Conservation (phyloP, 2,113 vertebrate species). For the Cairina moschata region DNA sequence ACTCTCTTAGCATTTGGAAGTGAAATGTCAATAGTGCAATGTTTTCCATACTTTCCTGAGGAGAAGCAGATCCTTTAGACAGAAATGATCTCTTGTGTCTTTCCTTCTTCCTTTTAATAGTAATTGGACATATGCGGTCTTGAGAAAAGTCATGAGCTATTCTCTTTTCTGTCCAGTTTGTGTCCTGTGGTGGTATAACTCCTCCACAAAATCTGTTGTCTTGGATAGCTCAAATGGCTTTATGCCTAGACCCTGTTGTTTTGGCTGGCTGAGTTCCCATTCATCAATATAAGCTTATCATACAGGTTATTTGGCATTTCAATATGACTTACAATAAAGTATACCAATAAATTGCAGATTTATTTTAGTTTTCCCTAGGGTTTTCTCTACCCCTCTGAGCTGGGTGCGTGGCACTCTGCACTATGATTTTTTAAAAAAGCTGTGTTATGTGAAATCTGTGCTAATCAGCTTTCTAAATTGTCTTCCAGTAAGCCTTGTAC, state of each 20-base stretch:
- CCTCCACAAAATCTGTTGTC: constrained; percentile 59
- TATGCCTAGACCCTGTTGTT: constrained; percentile 14
- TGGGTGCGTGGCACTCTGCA: background rate
- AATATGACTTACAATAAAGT: background rate
- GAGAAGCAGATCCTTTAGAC: background rate
- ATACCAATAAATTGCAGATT: background rate
- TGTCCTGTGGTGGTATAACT: constrained; percentile 19
- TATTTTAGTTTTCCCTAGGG: background rate
- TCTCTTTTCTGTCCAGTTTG: constrained; percentile 50
- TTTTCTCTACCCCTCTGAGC: background rate
- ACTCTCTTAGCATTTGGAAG: background rate
- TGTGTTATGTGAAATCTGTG: background rate
- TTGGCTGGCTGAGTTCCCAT: constrained; percentile 5
- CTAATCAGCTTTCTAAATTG: background rate
- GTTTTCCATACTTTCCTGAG: background rate
- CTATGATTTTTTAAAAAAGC: background rate
- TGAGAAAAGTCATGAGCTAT: constrained; percentile 10
- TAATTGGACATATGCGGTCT: constrained; percentile 28
- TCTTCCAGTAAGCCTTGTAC: background rate
- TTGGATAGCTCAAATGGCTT: constrained; percentile 32
- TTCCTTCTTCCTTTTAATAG: constrained; percentile 23
- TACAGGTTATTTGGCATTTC: background rate
- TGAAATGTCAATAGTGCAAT: background rate
- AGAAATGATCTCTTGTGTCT: background rate
- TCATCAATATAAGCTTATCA: background rate